Conservation (phyloP, 2,888 invertebrate genomes). For the Apeira syringaria region DNA sequence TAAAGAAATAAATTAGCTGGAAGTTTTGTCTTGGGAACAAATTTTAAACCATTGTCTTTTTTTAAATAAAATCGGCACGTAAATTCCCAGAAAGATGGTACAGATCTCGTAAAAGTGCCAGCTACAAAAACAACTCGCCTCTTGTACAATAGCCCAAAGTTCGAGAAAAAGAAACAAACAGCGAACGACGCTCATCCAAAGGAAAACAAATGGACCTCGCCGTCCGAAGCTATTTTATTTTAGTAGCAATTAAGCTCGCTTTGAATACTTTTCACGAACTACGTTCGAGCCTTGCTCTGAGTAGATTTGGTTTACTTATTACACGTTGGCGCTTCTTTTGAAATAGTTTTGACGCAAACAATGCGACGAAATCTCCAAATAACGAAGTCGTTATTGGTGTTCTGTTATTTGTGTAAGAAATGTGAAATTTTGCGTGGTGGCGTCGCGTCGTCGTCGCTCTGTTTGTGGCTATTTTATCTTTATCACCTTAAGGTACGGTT, state of each 20-base stretch:
- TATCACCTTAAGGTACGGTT: too few species aligned
- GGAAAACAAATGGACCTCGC: constrained; percentile 37
- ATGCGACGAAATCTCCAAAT: constrained; percentile 7
- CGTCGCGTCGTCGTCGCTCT: neutral
- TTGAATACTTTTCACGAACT: constrained; percentile 32
- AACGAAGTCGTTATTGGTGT: too few species aligned
- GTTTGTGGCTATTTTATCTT: neutral
- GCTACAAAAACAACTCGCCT: constrained; percentile 17
- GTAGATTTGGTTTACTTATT: constrained; percentile 17
- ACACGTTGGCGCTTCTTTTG: constrained; percentile 12
- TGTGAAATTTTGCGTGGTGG: neutral
- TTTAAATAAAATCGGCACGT: constrained; percentile 21
- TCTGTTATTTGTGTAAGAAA: neutral
- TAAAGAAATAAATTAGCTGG: too few species aligned
- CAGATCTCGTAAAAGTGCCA: constrained; percentile 26
- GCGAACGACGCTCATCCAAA: constrained; percentile 25
- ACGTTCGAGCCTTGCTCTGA: constrained; percentile 12
- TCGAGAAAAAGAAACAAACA: constrained; percentile 25
- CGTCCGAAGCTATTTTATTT: constrained; percentile 40
- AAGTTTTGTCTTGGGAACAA: too few species aligned
- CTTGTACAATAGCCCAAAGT: constrained; percentile 23
- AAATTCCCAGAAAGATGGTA: constrained; percentile 15
- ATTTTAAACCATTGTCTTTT: too few species aligned
- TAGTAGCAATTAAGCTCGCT: constrained; percentile 43
- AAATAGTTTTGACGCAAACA: constrained; percentile 16